Evolutionary conservation across 2,888 invertebrate species (phyloP).

Genomic region (Phasia obesa): DNA sequence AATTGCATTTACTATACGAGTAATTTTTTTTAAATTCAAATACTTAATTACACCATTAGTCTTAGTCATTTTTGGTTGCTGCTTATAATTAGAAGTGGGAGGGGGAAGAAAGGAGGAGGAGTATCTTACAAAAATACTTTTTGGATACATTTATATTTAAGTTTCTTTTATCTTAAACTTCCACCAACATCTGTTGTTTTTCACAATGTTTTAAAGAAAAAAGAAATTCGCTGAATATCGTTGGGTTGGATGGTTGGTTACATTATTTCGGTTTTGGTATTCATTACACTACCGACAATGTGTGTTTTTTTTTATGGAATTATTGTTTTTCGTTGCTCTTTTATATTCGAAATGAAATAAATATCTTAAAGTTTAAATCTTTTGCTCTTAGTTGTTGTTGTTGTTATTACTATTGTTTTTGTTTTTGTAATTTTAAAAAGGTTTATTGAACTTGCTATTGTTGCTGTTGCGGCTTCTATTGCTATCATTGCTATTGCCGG

Average conservation of each 20-base stretch:
- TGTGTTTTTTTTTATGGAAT: conserved; percentile 17
- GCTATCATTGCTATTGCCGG: conserved; percentile 28
- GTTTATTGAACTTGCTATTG: conserved; percentile 54
- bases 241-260: neutral
- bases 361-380: conserved; percentile 55
- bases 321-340: conserved; percentile 10
- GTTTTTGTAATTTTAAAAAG: conserved; percentile 18
- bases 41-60: too few relatives aligned
- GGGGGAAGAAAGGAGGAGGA: neutral
- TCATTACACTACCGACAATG: conserved; percentile 14
- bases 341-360: conserved; percentile 22
- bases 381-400: conserved; percentile 32
- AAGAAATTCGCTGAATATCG: conserved; percentile 5
- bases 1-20: too few relatives aligned
- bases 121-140: neutral
- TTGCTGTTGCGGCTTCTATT: conserved; percentile 30
- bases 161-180: neutral
- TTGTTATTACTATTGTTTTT: neutral
- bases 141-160: neutral
- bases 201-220: conserved; percentile 11
- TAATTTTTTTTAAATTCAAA: too few relatives aligned
- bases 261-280: conserved; percentile 4
- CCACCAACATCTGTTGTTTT: conserved; percentile 30
- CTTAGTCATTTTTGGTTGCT: too few relatives aligned
- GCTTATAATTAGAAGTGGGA: neutral